phyloP scores from a whole-genome alignment of 2,888 invertebrate genomes.

The Eupithecia centaureata region DNA sequence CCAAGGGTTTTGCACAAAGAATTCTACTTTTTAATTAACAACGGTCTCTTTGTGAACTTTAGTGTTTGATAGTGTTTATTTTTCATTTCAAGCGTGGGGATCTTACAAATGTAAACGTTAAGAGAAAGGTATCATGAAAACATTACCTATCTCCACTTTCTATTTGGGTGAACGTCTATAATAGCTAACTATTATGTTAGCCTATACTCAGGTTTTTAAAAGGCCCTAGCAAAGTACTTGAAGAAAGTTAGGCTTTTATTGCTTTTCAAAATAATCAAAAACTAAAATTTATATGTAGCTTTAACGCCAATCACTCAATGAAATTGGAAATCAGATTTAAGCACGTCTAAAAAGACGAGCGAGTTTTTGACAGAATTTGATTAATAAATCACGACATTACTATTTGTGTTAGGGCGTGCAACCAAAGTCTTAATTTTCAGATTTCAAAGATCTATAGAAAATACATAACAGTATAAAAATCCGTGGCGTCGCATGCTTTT shows the following conservation, averaged over 20 bases:
- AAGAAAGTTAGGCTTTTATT: not conserved
- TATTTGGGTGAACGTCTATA: not conserved
- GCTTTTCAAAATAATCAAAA: not conserved
- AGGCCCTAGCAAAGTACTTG: not conserved
- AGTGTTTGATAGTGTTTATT: slow-evolving; percentile 13
- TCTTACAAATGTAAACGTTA: not conserved
- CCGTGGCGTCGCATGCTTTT: no score
- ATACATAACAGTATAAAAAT: no score
- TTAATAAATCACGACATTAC: no score
- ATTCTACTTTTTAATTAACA: slow-evolving; percentile 24
- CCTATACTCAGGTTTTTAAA: not conserved
- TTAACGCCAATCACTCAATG: no score
- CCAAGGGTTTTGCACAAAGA: slow-evolving; percentile 24
- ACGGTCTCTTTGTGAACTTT: slow-evolving; percentile 22
- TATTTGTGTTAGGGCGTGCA: no score
- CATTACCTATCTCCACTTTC: not conserved
- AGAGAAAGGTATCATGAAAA: not conserved
- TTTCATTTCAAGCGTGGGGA: slow-evolving; percentile 5
- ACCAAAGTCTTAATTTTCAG: no score
- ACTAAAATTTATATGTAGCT: no score
- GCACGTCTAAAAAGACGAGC: no score
- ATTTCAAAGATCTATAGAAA: no score
- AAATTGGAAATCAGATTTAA: no score
- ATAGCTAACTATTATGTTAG: not conserved
- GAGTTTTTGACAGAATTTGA: no score